These are phyloP conservation scores for Athene noctua DNA, from an alignment of 2,113 vertebrate species.

Conservation along the genomic window DNA sequence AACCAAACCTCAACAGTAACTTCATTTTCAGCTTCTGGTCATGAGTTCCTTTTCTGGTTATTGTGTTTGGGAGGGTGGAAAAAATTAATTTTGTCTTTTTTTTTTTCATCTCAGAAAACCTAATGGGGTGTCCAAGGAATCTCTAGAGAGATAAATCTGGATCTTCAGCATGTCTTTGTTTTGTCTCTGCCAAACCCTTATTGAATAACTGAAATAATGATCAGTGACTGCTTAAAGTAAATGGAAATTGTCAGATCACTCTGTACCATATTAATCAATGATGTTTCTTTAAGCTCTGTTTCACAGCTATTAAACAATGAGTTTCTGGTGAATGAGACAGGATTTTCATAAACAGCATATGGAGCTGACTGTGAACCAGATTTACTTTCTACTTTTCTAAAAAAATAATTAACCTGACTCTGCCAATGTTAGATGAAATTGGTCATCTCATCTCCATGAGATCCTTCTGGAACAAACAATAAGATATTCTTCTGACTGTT, in stretches of 20 bases:
- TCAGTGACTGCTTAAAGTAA: neutral
- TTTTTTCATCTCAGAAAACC: neutral
- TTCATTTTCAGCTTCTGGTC: neutral
- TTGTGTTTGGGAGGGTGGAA: neutral
- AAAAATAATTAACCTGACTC: slow-evolving; percentile 11
- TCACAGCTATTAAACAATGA: neutral
- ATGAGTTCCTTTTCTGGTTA: neutral
- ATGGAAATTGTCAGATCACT: neutral
- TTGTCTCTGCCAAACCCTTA: neutral
- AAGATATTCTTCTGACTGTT: neutral
- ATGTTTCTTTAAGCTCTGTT: slow-evolving; percentile 19
- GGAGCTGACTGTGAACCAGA: neutral
- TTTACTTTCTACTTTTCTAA: neutral
- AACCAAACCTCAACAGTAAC: neutral
- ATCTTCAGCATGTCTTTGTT: neutral
- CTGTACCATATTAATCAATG: slow-evolving; percentile 5
- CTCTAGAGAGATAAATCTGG: neutral
- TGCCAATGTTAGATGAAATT: slow-evolving; percentile 13
- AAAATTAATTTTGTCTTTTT: neutral
- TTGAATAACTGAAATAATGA: neutral
- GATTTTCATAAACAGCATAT: neutral
- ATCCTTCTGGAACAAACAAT: neutral
- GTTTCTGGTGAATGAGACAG: neutral
- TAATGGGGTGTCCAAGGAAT: neutral
- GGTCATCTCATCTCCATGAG: neutral